Percentiles rank a stretch among this genome's conserved stretches.
Conservation (phyloP, 2,113 vertebrate genomes). For the Willisornis vidua region DNA sequence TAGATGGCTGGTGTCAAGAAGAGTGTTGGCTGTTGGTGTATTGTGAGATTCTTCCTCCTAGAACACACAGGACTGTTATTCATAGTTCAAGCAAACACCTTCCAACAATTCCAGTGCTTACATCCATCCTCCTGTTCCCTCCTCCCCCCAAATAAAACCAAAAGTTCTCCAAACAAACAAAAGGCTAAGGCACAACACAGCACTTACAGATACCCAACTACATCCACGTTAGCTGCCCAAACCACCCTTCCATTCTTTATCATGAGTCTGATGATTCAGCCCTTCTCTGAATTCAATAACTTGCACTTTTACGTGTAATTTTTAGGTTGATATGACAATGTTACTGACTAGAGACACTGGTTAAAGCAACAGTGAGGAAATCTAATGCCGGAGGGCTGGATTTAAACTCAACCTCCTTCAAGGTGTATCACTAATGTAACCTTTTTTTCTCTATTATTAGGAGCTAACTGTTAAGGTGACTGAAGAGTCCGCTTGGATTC, state of each 20-base stretch:
- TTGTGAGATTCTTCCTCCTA: conserved; percentile 82
- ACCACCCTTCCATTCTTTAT: background rate
- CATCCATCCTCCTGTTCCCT: background rate
- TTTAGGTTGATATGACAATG: background rate
- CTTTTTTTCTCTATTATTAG: background rate
- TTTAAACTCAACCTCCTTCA: background rate
- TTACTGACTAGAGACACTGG: background rate
- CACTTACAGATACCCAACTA: background rate
- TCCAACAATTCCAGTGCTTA: background rate
- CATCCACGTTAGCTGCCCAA: background rate
- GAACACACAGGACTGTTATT: conserved; percentile 28
- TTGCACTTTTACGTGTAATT: background rate
- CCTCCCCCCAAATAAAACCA: background rate
- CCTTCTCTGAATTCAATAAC: background rate
- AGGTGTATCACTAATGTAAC: background rate
- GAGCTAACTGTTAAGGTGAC: background rate
- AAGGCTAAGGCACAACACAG: background rate
- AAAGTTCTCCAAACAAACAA: background rate
- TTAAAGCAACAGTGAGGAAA: background rate
- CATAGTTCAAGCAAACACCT: background rate
- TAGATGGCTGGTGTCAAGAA: conserved; percentile 85
- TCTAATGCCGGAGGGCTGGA: background rate
- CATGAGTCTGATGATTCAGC: background rate
- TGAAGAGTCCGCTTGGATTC: background rate
- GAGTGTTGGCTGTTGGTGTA: conserved; percentile 76